Evolutionary conservation across 2,888 invertebrate genomes (phyloP).

Genomic region (Horisme vitalbata): DNA sequence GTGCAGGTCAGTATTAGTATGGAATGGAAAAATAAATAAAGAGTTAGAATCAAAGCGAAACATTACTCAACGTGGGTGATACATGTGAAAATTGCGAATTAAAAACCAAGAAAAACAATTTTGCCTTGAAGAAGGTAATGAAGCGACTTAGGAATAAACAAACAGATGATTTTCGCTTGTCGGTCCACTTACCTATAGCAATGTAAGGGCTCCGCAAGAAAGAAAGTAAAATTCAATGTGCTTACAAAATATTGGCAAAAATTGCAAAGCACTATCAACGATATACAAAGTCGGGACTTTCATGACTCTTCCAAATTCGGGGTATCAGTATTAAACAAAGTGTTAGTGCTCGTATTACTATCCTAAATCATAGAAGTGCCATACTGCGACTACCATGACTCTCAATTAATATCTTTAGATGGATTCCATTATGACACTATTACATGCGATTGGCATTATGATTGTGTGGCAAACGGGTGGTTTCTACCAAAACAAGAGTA

Average conservation of each 20-base stretch:
- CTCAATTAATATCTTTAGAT: conserved; percentile 3
- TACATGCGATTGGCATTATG: conserved; percentile 70
- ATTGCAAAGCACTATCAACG: conserved; percentile 52
- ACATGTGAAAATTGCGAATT: conserved; percentile 59
- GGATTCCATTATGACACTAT: conserved; percentile 40
- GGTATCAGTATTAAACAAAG: background rate
- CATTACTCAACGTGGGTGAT: conserved; percentile 74
- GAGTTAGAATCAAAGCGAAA: conserved; percentile 79
- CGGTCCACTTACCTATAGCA: conserved; percentile 80
- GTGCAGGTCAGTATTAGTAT: conserved; percentile 28
- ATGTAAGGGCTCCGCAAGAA: conserved; percentile 83
- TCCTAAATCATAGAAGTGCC: conserved; percentile 8
- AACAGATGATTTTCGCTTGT: conserved; percentile 63
- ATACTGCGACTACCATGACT: conserved; percentile 2
- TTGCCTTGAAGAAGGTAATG: conserved; percentile 45
- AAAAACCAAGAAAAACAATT: conserved; percentile 51
- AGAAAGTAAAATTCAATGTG: conserved; percentile 81
- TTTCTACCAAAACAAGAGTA: conserved; percentile 70
- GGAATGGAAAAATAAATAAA: conserved; percentile 59
- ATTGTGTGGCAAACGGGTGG: conserved; percentile 76
- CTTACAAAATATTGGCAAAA: conserved; percentile 66
- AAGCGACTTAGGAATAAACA: conserved; percentile 65
- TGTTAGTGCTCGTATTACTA: conserved; percentile 16
- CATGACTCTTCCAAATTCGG: conserved; percentile 2
- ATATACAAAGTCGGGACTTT: conserved; percentile 21